Evolutionary conservation across 2,797 vertebrate species (phyloP), one percentile per base, ranked within the genome.

Genomic region (Sebastes goodei): DNA sequence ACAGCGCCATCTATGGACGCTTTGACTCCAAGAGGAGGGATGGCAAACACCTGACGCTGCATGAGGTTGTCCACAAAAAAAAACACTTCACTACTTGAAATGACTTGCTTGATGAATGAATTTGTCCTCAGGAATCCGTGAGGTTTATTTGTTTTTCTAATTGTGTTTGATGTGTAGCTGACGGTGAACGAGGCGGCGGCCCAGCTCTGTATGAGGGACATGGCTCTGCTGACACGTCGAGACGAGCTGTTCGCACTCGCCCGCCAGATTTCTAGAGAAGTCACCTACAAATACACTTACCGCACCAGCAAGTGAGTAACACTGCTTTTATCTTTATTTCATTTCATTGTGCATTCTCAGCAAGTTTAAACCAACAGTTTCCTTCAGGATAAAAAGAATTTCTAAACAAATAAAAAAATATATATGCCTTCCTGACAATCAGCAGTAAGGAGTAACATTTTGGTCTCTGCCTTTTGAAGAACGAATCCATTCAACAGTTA

Each of bases 251-350:
- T 99, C 17, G 97, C 97, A 0, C 95, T 99, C 75, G 97, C 98
- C 14, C 95, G 98, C 38, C 98, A 99, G 89, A 97, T 99, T 84
- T 99, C 98, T 86, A 96, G 98, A 86, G 98, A 99, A 90, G 98
- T 99, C 89, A 99, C 98, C 21, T 99, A 99, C 95, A 99, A 99
- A 85, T 99, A 99, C 85, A 99, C 98, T 42, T 99, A 99, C 94
- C 96, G 98, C 92, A 97, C 97, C 86, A 98, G 97, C 96, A 99
- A 98, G 98, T 72, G 57, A 67, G 49, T n/a, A 52, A 52, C 20
- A 20, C 46, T 49, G 20, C 17, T n/a, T 52, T 52, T n/a, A 0
- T 52, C 55, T 25, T 56, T 6, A 17, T 46, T 17, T 17, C 7
- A 46, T 46, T 46, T 46, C 42, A 17, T 15, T 46, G 42, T 46